Percentiles rank a stretch among this genome's conserved stretches.
Evolutionary conservation across 92 coral and sea anemone genomes (phyloP).

Genomic region (Epizoanthus fatuus): DNA sequence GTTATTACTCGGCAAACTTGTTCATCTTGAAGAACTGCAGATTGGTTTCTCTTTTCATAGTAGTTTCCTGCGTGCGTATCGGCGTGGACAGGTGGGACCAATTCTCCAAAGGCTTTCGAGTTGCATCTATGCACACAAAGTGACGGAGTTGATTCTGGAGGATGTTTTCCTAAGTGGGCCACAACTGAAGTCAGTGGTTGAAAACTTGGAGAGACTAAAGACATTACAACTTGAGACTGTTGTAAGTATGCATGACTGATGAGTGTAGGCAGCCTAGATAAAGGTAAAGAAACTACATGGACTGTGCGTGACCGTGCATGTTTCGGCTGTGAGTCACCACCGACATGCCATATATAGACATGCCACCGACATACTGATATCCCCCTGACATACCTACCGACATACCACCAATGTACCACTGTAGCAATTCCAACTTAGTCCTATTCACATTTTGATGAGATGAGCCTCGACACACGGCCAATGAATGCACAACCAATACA

Average conservation of each 20-base stretch:
- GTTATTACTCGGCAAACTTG: constrained; percentile 49
- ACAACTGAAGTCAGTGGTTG: constrained; percentile 57
- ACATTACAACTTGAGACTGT: constrained; percentile 59
- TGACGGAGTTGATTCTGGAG: constrained; percentile 57
- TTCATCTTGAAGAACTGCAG: constrained; percentile 53
- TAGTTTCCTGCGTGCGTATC: constrained; percentile 55
- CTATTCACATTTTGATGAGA: no score
- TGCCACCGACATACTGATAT: no score
- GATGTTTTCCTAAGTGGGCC: constrained; percentile 63
- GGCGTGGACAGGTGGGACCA: constrained; percentile 60
- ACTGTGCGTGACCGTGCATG: no score
- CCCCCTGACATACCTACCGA: no score
- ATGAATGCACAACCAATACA: no score
- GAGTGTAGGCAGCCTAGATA: no score
- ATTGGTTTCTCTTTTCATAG: constrained; percentile 62
- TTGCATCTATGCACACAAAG: constrained; percentile 51
- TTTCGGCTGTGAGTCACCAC: no score
- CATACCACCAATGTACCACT: no score
- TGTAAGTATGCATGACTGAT: constrained; percentile 62
- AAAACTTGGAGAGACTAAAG: constrained; percentile 60
- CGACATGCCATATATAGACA: no score
- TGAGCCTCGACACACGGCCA: no score
- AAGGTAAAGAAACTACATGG: no score
- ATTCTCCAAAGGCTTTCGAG: constrained; percentile 54
- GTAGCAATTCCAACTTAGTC: no score